These are phyloP conservation scores for Bujurquina vittata DNA, from an alignment of 2,113 vertebrate genomes.

Conservation along the genomic window DNA sequence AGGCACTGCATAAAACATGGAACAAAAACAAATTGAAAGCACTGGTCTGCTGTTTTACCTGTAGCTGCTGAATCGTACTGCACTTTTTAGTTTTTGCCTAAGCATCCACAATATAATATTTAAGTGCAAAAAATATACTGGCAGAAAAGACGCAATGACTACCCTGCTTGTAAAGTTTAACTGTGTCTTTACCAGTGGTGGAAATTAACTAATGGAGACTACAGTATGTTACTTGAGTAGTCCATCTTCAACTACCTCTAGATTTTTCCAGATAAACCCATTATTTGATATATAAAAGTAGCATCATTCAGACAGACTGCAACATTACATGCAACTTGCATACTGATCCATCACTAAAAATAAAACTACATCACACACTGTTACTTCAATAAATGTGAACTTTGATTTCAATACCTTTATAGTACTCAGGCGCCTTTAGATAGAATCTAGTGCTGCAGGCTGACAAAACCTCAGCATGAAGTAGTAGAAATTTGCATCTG, in stretches of 20 bases:
- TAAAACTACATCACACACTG: background rate
- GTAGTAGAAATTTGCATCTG: background rate
- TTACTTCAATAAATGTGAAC: background rate
- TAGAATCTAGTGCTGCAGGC: background rate
- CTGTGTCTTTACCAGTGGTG: background rate
- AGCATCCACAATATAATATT: background rate
- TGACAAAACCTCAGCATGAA: background rate
- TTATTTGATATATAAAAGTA: background rate
- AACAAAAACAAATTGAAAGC: background rate
- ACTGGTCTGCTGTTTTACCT: background rate
- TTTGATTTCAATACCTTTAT: background rate
- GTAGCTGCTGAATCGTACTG: background rate
- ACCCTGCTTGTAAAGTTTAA: too few relatives aligned
- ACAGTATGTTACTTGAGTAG: background rate
- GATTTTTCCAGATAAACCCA: background rate
- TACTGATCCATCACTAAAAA: background rate
- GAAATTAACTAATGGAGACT: background rate
- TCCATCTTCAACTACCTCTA: background rate
- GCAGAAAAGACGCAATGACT: background rate
- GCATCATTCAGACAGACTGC: too few relatives aligned
- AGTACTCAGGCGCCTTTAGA: background rate
- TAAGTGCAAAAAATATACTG: background rate
- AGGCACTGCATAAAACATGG: background rate
- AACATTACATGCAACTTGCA: background rate
- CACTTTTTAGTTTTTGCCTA: background rate